Base-by-base conservation (phyloP, 2,113 vertebrate species). In the Lampris megalopsis region DNA sequence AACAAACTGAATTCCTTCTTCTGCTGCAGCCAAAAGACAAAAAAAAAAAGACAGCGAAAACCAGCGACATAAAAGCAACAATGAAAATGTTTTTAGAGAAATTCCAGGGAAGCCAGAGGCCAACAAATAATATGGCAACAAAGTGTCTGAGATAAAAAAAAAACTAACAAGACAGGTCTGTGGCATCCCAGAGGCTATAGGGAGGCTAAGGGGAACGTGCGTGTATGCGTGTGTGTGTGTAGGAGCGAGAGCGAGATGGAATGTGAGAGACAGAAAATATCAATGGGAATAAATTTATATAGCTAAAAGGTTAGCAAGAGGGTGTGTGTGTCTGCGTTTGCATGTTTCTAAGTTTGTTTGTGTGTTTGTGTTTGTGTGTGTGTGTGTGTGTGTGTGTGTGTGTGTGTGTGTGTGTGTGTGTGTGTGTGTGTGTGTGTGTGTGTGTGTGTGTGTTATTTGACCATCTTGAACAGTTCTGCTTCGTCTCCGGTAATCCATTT, bases 311-410 rank as follows among this genome's bases (percentile, higher is more conserved):
- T 24, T 24, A 24, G 24, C 24, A 24, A 24, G 24, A 24, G 24
- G 24, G 24, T 24, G 24, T 24, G 24, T 24, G 24, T 24, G 24
- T 24, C 11, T 53, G 10, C 10, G 6, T 53, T 7, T 11, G 6
- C 50, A 10, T 53, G 24, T 24, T 24, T 24, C 24, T 24, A 24
- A 24, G 24, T 0, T 24, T 24, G 24, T 24, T 24, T 24, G n/a
- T 57, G 54, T 57, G 9, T 57, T 24, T 57, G 50, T 53, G 50
- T 53, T 6, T 53, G 50, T 53, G 6, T 11, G 50, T 24, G 50
- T 53, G 49, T 52, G 49, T 52, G 49, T 52, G 49, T 52, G 49
- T 52, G 49, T 52, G 49, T 52, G 49, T 52, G 49, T 52, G 49
- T 52, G 49, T 52, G 49, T 52, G 24, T 24, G 24, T 24, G 24